Base-by-base conservation (phyloP, 2,113 vertebrate species). In the Lathamus discolor region DNA sequence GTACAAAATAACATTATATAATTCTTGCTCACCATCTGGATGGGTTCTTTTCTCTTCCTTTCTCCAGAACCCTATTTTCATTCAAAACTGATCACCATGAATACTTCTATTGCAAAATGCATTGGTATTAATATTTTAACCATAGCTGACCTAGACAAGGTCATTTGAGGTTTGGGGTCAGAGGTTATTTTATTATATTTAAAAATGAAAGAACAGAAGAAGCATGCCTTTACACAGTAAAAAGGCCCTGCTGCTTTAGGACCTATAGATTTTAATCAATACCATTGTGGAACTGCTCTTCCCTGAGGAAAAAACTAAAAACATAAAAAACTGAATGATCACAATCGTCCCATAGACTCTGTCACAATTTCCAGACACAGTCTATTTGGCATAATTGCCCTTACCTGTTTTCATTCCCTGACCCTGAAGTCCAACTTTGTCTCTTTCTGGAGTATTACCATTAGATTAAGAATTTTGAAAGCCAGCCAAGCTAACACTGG, bases 101-200 rank as follows among this genome's bases (percentile, higher is more conserved):
- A 46, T 51, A 61, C 2, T 86, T 61, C 44, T 79, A 46, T 28
- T 83, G 37, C 16, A 93, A 90, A 87, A 86, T 82, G 33, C 52
- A 75, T 54, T 79, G 57, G 35, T 68, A 84, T 72, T 67, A 92
- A 81, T 88, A 86, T 83, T 82, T 62, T 73, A 82, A 79, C 35
- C 49, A 44, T 16, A 91, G 25, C 12, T 87, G 41, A 91, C 61
- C n/a, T 0, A 0, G 31, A 54, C 10, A 69, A 85, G 29, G 28
- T 66, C n/a, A 79, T 91, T 85, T 86, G 44, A 8, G 27, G 69
- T 82, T 75, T 25, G 19, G 43, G 27, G 31, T 6, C 33, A 84
- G 69, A 88, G 29, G 51, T 78, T 88, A 81, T 86, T 93, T 88
- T 81, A 88, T 20, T 54, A 79, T 59, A 90, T 76, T 84, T 86